phyloP scores from a whole-genome alignment of 2,113 vertebrate genomes.

The Neogobius melanostomus region DNA sequence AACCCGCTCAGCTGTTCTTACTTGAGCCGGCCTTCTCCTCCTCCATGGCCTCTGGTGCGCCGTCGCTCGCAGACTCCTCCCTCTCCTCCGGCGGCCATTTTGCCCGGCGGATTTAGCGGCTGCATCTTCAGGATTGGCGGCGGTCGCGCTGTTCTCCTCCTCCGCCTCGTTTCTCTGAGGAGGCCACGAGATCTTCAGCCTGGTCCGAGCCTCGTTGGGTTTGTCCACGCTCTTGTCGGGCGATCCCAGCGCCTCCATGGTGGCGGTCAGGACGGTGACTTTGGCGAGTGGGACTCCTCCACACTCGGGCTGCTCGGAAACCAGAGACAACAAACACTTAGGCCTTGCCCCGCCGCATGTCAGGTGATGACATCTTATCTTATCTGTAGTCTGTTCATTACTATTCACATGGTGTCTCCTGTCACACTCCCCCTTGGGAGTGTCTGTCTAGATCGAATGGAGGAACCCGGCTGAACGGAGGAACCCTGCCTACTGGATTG shows the following conservation, averaged over 20 bases:
- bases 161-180: conserved; percentile 69
- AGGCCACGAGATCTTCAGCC: conserved; percentile 92
- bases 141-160: conserved; percentile 23
- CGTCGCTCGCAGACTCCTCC: conserved; percentile 67
- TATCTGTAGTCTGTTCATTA: too few relatives aligned
- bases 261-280: conserved; percentile 87
- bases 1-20: neutral
- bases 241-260: conserved; percentile 85
- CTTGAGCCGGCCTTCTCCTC: neutral
- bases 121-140: conserved; percentile 65
- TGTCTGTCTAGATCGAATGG: too few relatives aligned
- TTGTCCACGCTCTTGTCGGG: conserved; percentile 72
- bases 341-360: too few relatives aligned
- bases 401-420: too few relatives aligned
- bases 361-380: too few relatives aligned
- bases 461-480: too few relatives aligned
- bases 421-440: too few relatives aligned
- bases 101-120: conserved; percentile 76
- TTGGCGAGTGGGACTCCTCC: conserved; percentile 90
- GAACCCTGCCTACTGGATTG: too few relatives aligned
- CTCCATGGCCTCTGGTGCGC: conserved; percentile 9
- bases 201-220: conserved; percentile 82
- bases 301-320: conserved; percentile 78
- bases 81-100: conserved; percentile 93
- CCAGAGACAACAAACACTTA: too few relatives aligned